These are phyloP conservation scores for Gracilinanus agilis DNA, from an alignment of 2,113 vertebrate genomes.

Conservation along the genomic window DNA sequence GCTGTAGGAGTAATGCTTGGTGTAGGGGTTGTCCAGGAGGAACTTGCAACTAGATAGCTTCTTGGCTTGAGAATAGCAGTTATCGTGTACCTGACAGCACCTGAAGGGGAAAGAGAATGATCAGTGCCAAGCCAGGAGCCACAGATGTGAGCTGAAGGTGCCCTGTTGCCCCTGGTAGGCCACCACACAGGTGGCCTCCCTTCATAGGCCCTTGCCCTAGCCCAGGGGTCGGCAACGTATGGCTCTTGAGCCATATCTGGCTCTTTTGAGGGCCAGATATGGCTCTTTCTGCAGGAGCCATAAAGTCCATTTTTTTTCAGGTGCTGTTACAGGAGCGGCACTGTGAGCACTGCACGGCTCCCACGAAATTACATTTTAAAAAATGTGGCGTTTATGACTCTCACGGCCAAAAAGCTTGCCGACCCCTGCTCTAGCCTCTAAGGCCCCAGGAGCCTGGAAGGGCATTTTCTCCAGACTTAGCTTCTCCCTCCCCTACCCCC, in stretches of 20 bases:
- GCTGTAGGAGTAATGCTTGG: slow-evolving; percentile 81
- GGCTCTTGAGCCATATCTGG: too few relatives aligned
- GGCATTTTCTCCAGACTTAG: not conserved
- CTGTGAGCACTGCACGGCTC: too few relatives aligned
- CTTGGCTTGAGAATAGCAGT: slow-evolving; percentile 83
- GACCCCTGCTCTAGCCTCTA: not conserved
- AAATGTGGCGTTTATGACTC: too few relatives aligned
- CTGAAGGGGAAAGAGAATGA: slow-evolving; percentile 75
- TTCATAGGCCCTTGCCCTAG: not conserved
- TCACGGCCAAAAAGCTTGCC: too few relatives aligned
- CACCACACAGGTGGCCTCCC: not conserved
- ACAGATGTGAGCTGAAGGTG: not conserved
- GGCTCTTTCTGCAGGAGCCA: too few relatives aligned
- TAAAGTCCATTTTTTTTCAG: too few relatives aligned
- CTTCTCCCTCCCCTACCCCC: not conserved
- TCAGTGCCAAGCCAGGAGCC: not conserved
- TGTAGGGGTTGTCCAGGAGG: slow-evolving; percentile 87
- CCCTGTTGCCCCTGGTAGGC: not conserved
- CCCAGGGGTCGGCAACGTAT: too few relatives aligned
- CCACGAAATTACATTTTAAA: too few relatives aligned
- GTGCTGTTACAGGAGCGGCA: too few relatives aligned
- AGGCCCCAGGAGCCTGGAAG: not conserved
- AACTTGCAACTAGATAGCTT: slow-evolving; percentile 73
- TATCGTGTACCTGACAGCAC: slow-evolving; percentile 91
- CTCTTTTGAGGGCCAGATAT: too few relatives aligned